Conservation (phyloP, 2,888 invertebrate genomes). For the Drosophila quinaria region DNA sequence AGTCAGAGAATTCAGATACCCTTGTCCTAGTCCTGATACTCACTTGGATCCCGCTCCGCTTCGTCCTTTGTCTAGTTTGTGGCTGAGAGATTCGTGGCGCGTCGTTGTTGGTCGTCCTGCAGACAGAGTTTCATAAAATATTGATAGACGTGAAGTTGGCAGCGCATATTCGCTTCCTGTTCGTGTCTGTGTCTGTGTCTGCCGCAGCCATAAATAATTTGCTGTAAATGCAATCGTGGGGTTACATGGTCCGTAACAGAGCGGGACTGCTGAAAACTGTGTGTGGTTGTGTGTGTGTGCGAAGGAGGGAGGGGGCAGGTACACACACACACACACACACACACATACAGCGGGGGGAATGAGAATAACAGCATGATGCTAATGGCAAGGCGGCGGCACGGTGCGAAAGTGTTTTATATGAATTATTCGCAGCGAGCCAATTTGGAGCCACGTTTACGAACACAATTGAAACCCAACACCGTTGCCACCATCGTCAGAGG, state of each 20-base stretch:
- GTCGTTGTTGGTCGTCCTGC: constrained; percentile 54
- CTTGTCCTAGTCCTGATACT: constrained; percentile 35
- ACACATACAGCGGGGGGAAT: neutral
- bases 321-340: constrained; percentile 2
- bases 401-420: constrained; percentile 82
- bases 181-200: constrained; percentile 82
- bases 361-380: constrained; percentile 62
- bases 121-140: constrained; percentile 81
- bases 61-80: constrained; percentile 38
- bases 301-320: neutral
- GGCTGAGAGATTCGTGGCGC: constrained; percentile 42
- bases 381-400: constrained; percentile 72
- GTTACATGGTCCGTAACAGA: constrained; percentile 70
- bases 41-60: neutral
- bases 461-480: constrained; percentile 79
- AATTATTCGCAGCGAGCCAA: constrained; percentile 79
- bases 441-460: constrained; percentile 80
- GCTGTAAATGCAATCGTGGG: constrained; percentile 81
- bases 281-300: constrained; percentile 1
- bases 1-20: constrained; percentile 64
- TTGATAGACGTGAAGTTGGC: constrained; percentile 82
- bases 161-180: constrained; percentile 79
- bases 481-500: constrained; percentile 20
- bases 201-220: constrained; percentile 82
- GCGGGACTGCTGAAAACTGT: constrained; percentile 18